Evolutionary conservation across 2,888 invertebrate species (phyloP), one percentile per base, ranked within the genome.

Genomic region (Hoplodrina blanda): DNA sequence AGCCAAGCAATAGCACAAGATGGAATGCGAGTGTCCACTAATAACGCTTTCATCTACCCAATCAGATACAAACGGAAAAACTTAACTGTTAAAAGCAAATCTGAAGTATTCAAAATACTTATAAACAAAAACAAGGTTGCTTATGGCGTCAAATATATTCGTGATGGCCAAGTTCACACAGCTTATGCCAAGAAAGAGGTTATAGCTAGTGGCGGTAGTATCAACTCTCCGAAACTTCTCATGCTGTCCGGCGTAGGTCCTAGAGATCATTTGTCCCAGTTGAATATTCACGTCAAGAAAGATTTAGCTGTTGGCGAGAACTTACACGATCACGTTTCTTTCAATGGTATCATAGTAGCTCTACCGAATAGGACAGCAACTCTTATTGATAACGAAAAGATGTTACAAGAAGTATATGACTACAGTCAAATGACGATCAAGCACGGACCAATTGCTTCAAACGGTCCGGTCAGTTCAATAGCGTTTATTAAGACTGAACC

Each of bases 21-120:
- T 73, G 97, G 97, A 0, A 89, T 92, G 79, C 93, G 97, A 68
- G 92, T 95, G 17, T 97, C 97, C 15, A 95, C 97, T 0, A 97
- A 97, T 85, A 93, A 90, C 0, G 97, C 97, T 0, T 97, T 97
- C 84, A 96, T 97, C n/a, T 91, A 96, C 73, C 97, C 97, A 0
- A 96, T 97, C 30, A 91, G 97, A 44, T 90, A 95, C 53, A 96
- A 86, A 70, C 81, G 94, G 52, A 87, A 97, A 8, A 97, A 97
- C 83, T 89, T 97, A 5, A 90, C 85, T 0, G 91, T 97, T 0
- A 90, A 91, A 86, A 93, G 96, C 0, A 90, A 96, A 52, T 93
- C 97, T 0, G 96, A 96, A 83, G 97, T 96, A 0, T 91, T 92
- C 0, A 92, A 96, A 85, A 87, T 97, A 8, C 91, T 97, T 13